Conservation (phyloP, 2,113 vertebrate genomes). For the Bubo blakistoni region DNA sequence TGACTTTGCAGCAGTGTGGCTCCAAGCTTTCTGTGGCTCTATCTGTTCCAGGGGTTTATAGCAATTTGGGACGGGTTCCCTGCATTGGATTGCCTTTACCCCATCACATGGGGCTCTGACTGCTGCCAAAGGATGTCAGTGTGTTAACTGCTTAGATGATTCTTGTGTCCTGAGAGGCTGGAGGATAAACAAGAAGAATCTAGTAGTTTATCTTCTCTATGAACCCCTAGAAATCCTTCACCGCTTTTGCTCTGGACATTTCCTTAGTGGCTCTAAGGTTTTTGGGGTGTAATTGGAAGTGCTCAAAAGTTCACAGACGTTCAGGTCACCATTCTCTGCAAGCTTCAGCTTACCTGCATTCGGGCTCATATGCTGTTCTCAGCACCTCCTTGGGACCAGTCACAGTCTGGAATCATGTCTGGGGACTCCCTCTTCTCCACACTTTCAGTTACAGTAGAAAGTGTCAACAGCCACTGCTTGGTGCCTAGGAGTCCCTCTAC, state of each 20-base stretch:
- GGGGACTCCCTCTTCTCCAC: neutral
- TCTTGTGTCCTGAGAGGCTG: neutral
- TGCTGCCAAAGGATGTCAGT: neutral
- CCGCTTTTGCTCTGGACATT: neutral
- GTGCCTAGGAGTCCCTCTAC: neutral
- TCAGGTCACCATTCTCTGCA: neutral
- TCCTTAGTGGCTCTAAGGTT: neutral
- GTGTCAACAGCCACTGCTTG: neutral
- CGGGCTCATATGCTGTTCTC: neutral
- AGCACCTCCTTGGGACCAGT: neutral
- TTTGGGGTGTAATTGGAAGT: neutral
- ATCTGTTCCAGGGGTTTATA: constrained; percentile 13
- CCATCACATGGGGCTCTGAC: neutral
- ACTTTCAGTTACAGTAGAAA: neutral
- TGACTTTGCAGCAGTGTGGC: constrained; percentile 1
- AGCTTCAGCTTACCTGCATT: neutral
- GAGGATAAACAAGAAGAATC: neutral
- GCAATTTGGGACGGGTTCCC: constrained; percentile 17
- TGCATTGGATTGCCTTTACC: neutral
- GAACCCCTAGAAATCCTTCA: neutral
- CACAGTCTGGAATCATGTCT: neutral
- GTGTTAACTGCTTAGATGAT: neutral
- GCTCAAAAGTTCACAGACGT: neutral
- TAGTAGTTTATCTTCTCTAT: neutral
- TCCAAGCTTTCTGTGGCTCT: neutral